Evolutionary conservation across 2,888 invertebrate genomes (phyloP).

Genomic region (Phyto melanocephala): DNA sequence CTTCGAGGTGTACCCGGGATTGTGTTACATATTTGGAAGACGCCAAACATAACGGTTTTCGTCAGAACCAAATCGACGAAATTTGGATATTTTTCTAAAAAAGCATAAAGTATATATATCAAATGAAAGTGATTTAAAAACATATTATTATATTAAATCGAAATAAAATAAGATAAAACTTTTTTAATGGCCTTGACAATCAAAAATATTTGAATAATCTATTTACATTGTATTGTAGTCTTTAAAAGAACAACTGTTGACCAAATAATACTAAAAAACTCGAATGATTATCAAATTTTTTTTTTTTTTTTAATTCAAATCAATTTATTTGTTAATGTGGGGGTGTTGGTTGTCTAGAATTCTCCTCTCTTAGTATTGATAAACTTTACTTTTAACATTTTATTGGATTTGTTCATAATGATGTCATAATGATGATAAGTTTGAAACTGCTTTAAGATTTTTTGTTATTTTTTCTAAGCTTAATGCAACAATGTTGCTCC

Average conservation of each 20-base stretch:
- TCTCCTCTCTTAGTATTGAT: not conserved
- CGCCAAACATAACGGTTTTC: no score
- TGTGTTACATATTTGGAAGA: no score
- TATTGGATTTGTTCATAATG: not conserved
- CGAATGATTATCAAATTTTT: conserved; percentile 10
- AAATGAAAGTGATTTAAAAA: no score
- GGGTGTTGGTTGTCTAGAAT: conserved; percentile 9
- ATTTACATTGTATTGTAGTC: not conserved
- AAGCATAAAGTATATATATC: no score
- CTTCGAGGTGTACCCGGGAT: no score
- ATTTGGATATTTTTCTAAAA: no score
- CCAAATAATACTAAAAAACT: conserved; percentile 41
- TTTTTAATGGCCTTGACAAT: not conserved
- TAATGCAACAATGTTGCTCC: conserved; percentile 33
- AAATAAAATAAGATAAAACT: no score
- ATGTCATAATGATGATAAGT: not conserved
- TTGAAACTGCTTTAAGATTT: not conserved
- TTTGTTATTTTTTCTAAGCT: not conserved
- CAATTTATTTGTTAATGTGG: not conserved
- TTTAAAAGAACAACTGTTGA: not conserved
- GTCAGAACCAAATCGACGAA: no score
- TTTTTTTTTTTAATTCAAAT: conserved; percentile 1
- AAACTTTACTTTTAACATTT: not conserved
- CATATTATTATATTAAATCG: no score
- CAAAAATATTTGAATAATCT: not conserved